A percentile compares a stretch with the other conserved stretches of the same genome.
phyloP scores from a whole-genome alignment of 2,888 invertebrate species.

The Apantesis nais region DNA sequence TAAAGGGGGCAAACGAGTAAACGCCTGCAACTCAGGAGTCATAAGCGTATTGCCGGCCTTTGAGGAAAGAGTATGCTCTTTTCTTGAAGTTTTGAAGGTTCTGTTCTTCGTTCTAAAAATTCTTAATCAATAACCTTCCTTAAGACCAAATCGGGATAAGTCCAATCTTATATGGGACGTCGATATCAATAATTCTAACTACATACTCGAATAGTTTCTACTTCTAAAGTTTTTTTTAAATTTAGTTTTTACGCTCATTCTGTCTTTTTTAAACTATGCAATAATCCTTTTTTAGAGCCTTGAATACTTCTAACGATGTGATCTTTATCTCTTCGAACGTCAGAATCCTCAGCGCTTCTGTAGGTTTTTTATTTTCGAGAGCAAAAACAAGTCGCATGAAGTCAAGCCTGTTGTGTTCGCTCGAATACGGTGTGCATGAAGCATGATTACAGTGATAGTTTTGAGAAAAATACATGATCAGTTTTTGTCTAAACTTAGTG shows the following conservation, averaged over 20 bases:
- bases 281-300: background rate
- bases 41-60: too few relatives aligned
- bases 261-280: background rate
- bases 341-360: background rate
- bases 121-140: background rate
- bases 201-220: background rate
- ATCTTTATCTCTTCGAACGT: background rate
- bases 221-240: background rate
- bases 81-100: too few relatives aligned
- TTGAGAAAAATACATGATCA: background rate
- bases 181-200: background rate
- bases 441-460: background rate
- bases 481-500: background rate
- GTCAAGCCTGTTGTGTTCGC: background rate
- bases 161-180: background rate
- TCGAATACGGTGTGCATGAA: background rate
- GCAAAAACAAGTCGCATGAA: background rate
- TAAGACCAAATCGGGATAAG: background rate
- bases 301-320: background rate
- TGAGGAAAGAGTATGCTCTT: too few relatives aligned
- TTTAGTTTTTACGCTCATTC: background rate
- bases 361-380: background rate
- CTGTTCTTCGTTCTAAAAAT: background rate
- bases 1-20: too few relatives aligned
- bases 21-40: too few relatives aligned